These are phyloP conservation scores for Coenonympha glycerion DNA, from an alignment of 2,888 invertebrate species.

Conservation along the genomic window DNA sequence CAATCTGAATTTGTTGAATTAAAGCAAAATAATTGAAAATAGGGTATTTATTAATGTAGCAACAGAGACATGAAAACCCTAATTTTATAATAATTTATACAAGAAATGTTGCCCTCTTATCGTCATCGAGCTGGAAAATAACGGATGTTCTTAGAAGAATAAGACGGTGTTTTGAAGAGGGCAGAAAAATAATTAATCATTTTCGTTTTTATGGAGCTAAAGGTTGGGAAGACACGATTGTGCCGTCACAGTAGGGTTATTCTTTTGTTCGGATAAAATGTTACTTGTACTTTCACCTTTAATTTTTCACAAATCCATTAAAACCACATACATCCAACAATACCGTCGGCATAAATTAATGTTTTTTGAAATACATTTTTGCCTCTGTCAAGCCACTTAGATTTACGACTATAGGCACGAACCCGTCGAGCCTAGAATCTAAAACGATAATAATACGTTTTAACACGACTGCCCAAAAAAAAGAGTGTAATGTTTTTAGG, in stretches of 20 bases:
- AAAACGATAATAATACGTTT: too few relatives aligned
- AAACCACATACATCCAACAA: not conserved
- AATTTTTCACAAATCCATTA: slow-evolving; percentile 9
- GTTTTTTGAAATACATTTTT: not conserved
- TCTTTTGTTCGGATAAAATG: slow-evolving; percentile 52
- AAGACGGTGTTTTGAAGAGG: slow-evolving; percentile 72
- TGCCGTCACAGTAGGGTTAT: slow-evolving; percentile 62
- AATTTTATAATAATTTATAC: slow-evolving; percentile 71
- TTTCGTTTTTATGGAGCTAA: slow-evolving; percentile 65
- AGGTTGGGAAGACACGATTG: slow-evolving; percentile 68
- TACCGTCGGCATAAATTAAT: slow-evolving; percentile 1
- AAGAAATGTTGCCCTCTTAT: slow-evolving; percentile 63
- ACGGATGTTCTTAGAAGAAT: slow-evolving; percentile 73
- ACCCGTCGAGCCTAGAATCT: too few relatives aligned
- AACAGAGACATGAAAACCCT: slow-evolving; percentile 43
- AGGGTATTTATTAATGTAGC: slow-evolving; percentile 3
- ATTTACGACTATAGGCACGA: too few relatives aligned
- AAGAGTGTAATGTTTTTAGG: too few relatives aligned
- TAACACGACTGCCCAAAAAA: too few relatives aligned
- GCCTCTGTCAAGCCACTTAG: too few relatives aligned
- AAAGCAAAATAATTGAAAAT: not conserved
- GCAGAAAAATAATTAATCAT: slow-evolving; percentile 74
- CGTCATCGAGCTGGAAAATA: slow-evolving; percentile 73
- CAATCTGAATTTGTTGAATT: not conserved
- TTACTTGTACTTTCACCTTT: slow-evolving; percentile 21